Evolutionary conservation across 2,113 vertebrate genomes (phyloP).

Genomic region (Istiophorus platypterus): DNA sequence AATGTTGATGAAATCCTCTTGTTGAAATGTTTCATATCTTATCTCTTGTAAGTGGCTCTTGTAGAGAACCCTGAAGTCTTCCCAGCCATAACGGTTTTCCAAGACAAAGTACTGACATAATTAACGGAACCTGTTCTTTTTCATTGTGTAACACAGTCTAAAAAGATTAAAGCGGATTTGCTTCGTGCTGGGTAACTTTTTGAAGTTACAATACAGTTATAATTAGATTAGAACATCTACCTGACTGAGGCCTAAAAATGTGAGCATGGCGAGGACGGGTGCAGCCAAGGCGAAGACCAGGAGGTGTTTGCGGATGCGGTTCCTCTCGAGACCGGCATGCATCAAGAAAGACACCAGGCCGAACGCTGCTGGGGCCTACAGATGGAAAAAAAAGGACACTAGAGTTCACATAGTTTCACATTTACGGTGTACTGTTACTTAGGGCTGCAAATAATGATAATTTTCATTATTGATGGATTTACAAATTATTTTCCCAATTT

Average conservation of each 20-base stretch:
- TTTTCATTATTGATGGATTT: background rate
- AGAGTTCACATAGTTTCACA: background rate
- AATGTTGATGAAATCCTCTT: background rate
- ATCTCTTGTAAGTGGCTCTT: background rate
- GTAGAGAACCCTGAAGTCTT: background rate
- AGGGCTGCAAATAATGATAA: background rate
- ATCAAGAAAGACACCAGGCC: constrained; percentile 98
- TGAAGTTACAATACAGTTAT: background rate
- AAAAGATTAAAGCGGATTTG: background rate
- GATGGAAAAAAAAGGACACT: background rate
- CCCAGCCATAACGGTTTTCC: background rate
- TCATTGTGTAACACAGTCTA: background rate
- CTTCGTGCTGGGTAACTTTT: background rate
- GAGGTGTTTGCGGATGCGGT: constrained; percentile 97
- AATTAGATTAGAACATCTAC: constrained; percentile 70
- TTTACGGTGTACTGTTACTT: background rate
- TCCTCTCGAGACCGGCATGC: constrained; percentile 97
- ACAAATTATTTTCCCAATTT: background rate
- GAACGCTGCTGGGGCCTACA: constrained; percentile 96
- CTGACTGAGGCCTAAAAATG: constrained; percentile 96
- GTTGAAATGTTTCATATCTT: background rate
- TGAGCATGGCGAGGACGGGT: constrained; percentile 94
- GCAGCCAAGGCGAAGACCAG: constrained; percentile 96
- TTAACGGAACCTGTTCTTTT: background rate
- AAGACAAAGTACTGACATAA: background rate